A percentile compares a stretch with the other conserved stretches of the same genome.
Conservation (phyloP, 2,888 invertebrate genomes). For the Drosophila kambysellisi region DNA sequence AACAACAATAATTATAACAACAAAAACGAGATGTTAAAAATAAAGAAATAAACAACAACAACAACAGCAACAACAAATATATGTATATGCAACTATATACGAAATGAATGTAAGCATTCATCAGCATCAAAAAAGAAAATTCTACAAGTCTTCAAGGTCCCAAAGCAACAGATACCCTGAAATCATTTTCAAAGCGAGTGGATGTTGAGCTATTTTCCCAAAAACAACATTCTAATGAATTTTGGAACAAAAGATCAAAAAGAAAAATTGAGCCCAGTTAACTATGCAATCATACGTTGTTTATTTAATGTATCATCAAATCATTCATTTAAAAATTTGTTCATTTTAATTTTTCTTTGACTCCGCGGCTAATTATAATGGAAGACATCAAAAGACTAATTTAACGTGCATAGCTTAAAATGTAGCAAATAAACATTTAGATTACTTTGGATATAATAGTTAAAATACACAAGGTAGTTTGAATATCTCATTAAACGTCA, state of each 20-base stretch:
- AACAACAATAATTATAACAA: slow-evolving; percentile 51
- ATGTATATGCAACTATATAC: slow-evolving; percentile 49
- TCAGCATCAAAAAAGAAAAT: slow-evolving; percentile 20
- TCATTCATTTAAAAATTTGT: not conserved
- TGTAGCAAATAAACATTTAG: not conserved
- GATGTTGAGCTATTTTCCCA: not conserved
- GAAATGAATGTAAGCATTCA: slow-evolving; percentile 32
- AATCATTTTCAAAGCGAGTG: slow-evolving; percentile 3
- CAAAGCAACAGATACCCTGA: slow-evolving; percentile 17
- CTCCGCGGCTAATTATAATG: too few species aligned
- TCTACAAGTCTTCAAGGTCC: slow-evolving; percentile 11
- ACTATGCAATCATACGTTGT: not conserved
- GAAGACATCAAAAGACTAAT: not conserved
- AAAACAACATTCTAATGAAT: not conserved
- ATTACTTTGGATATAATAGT: not conserved
- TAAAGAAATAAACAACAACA: slow-evolving; percentile 58
- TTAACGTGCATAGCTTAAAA: not conserved
- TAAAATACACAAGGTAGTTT: too few species aligned
- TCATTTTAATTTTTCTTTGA: not conserved
- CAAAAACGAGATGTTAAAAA: slow-evolving; percentile 53
- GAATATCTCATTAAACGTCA: not conserved
- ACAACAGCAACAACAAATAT: not conserved
- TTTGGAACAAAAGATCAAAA: not conserved
- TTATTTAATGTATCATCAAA: not conserved
- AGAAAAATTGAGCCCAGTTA: not conserved